phyloP scores from a whole-genome alignment of 2,113 vertebrate genomes.

The Isurus oxyrinchus region DNA sequence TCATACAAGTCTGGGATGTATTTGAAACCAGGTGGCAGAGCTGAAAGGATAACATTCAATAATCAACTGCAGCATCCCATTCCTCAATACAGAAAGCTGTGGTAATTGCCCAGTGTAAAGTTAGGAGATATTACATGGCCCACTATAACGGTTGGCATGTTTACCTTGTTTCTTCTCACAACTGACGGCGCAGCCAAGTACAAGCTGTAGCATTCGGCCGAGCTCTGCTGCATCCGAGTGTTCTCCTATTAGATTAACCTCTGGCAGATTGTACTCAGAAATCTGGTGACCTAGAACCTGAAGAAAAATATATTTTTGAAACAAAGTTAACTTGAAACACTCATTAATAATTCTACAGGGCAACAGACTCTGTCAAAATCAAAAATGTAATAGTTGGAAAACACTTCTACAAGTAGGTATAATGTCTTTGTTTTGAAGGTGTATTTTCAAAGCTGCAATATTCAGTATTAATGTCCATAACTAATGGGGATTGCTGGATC shows the following conservation, averaged over 20 bases:
- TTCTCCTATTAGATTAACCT: conserved; percentile 72
- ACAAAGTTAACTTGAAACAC: neutral
- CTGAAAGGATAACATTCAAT: neutral
- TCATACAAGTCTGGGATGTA: neutral
- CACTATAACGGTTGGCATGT: neutral
- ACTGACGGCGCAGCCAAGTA: conserved; percentile 79
- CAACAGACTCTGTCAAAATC: neutral
- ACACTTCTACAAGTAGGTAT: neutral
- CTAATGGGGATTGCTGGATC: neutral
- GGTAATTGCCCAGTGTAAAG: neutral
- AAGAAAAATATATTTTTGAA: neutral
- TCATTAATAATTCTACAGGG: neutral
- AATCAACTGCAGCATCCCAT: neutral
- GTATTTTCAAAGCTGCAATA: neutral
- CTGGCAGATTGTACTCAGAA: conserved; percentile 68
- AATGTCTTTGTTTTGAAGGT: neutral
- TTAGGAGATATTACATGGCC: neutral
- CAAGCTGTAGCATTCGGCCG: conserved; percentile 77
- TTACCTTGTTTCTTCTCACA: conserved; percentile 86
- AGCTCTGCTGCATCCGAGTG: conserved; percentile 69
- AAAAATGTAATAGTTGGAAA: neutral
- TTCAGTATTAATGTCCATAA: neutral
- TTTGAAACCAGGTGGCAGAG: neutral
- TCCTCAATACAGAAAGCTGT: neutral
- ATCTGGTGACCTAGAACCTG: conserved; percentile 75